These are phyloP conservation scores for Stichodactyla helianthus DNA, from an alignment of 64 coral and sea anemone genomes.

Conservation along the genomic window DNA sequence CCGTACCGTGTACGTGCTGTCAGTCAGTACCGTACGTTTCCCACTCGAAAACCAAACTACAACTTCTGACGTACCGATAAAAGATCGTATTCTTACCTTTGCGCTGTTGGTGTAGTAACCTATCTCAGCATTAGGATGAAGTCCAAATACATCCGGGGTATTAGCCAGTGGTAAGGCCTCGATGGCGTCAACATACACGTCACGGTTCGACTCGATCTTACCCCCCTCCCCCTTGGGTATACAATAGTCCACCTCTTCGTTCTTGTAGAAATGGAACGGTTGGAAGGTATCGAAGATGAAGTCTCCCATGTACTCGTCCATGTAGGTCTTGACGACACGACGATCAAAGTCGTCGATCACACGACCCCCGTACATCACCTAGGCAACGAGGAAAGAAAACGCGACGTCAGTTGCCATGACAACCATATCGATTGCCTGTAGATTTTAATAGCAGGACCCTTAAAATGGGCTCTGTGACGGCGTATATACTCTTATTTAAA, in stretches of 20 bases:
- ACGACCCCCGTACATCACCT: conserved; percentile 99
- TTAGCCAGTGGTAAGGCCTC: conserved; percentile 87
- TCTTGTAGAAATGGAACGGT: conserved; percentile 98
- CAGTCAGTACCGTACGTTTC: too few species aligned
- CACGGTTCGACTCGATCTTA: conserved; percentile 49
- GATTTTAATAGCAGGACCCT: too few species aligned
- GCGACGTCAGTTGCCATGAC: neutral
- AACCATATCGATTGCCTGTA: neutral
- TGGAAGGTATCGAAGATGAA: conserved; percentile 99
- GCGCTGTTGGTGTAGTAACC: conserved; percentile 96
- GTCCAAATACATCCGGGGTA: conserved; percentile 95
- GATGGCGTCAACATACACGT: conserved; percentile 82
- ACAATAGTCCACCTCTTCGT: conserved; percentile 97
- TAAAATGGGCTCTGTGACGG: too few species aligned
- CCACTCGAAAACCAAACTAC: too few species aligned
- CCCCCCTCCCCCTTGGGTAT: conserved; percentile 90
- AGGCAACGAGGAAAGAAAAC: conserved; percentile 19
- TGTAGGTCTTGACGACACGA: conserved; percentile 96
- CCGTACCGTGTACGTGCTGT: too few species aligned
- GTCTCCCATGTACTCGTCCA: conserved; percentile 99
- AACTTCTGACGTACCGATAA: too few species aligned
- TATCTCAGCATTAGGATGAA: conserved; percentile 97
- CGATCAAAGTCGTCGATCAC: conserved; percentile 99
- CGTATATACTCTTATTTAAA: too few species aligned
- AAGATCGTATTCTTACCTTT: conserved; percentile 18